These are phyloP conservation scores for Etia nguti DNA, from an alignment of 2,113 vertebrate species.

Conservation along the genomic window DNA sequence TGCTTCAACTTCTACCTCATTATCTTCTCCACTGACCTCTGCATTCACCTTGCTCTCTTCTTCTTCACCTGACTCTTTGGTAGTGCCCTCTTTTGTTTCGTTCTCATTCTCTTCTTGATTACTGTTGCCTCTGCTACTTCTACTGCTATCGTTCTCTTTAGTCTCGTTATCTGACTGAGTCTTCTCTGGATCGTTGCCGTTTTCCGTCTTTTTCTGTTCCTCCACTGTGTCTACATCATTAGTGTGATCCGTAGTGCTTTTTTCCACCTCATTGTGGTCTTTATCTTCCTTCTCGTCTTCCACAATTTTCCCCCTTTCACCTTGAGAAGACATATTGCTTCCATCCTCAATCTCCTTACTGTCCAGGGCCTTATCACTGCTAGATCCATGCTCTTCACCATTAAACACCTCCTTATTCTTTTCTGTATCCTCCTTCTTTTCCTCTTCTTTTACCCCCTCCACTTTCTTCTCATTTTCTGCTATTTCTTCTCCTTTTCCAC, in stretches of 20 bases:
- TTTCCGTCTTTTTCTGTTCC: constrained; percentile 41
- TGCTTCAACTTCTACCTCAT: constrained; percentile 24
- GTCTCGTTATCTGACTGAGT: constrained; percentile 27
- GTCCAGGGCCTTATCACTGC: constrained; percentile 18
- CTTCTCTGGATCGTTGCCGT: constrained; percentile 11
- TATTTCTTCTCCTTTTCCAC: constrained; percentile 8
- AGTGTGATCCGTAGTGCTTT: neutral
- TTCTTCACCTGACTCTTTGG: neutral
- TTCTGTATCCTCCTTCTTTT: constrained; percentile 6
- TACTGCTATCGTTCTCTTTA: neutral
- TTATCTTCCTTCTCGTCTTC: constrained; percentile 21
- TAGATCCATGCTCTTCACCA: constrained; percentile 1
- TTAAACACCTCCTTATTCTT: constrained; percentile 22
- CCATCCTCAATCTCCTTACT: constrained; percentile 16
- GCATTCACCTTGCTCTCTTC: constrained; percentile 24
- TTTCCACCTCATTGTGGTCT: neutral
- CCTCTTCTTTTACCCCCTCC: neutral
- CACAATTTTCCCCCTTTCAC: neutral
- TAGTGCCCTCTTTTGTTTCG: neutral
- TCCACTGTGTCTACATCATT: constrained; percentile 44
- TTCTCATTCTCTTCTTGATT: constrained; percentile 22
- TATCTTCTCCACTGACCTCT: constrained; percentile 43
- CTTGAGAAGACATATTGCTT: neutral
- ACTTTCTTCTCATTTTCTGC: neutral
- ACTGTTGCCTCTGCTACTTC: constrained; percentile 6